Evolutionary conservation across 2,888 invertebrate genomes (phyloP), one percentile per base, ranked within the genome.

Genomic region (Timema podura): DNA sequence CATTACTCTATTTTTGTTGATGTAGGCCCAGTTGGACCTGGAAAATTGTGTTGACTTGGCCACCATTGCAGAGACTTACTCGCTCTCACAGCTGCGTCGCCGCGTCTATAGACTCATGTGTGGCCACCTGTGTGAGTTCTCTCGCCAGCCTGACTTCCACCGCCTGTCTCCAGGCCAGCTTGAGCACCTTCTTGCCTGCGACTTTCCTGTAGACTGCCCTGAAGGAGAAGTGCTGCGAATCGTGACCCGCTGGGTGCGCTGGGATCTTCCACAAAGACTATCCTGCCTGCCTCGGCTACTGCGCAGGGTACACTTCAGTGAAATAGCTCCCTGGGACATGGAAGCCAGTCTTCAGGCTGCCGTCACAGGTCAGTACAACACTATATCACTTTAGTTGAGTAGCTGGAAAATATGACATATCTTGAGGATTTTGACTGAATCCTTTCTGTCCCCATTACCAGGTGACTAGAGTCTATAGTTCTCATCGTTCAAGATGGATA

Each of bases 21-120:
- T 76, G 44, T 84, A 87, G 79, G 82, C 85, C n/a, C 88, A 89
- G 77, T 82, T 91, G 8, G 87, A 88, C 77, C 80, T 88, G 72
- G 89, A 90, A 69, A 91, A 90, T 78, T 90, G 89, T 79, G 85
- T 89, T n/a, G 89, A 90, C 76, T 86, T 90, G 73, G 87, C 87
- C 1, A 87, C 86, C 45, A 84, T 90, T 75, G 88, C 89, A 0
- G 90, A 91, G 79, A 86, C 87, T 5, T 91, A 90, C 79, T 86
- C 87, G 0, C 81, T 90, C 69, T 80, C 83, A 68, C 83, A 84
- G 65, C 79, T 91, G 48, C 83, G 85, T 71, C 83, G 84, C 74
- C 84, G 85, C 74, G 87, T 88, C 6, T 89, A 88, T 77, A 83
- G 86, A 72, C 90, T 85, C 78, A 88, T 91, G 77, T 89, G 88